These are phyloP conservation scores for Rutilus rutilus DNA, from an alignment of 2,113 vertebrate species.

Conservation along the genomic window DNA sequence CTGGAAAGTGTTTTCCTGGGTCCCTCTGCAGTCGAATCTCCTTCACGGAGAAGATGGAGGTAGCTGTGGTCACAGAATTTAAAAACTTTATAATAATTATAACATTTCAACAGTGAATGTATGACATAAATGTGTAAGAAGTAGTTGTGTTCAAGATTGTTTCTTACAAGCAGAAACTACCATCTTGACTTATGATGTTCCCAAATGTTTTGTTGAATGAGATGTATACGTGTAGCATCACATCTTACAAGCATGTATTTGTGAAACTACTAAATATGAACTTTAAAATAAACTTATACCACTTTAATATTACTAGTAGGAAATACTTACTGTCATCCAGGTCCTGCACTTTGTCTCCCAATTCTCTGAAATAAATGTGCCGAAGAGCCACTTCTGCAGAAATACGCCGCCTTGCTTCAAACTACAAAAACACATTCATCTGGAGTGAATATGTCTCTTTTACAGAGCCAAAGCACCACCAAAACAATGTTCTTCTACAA, in stretches of 20 bases:
- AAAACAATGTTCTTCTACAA: too few relatives aligned
- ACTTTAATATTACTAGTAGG: not conserved
- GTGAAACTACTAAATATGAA: too few relatives aligned
- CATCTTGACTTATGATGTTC: too few relatives aligned
- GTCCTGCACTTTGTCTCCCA: conserved; percentile 76
- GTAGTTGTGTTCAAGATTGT: not conserved
- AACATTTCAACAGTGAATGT: not conserved
- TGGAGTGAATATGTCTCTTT: too few relatives aligned
- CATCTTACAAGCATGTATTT: not conserved
- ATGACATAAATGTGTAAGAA: not conserved
- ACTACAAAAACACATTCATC: conserved; percentile 61
- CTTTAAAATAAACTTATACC: not conserved
- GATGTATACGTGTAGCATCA: not conserved
- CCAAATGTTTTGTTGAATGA: too few relatives aligned
- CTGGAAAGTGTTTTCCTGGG: conserved; percentile 78
- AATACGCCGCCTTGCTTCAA: conserved; percentile 77
- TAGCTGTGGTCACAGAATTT: conserved; percentile 62
- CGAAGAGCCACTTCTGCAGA: conserved; percentile 76
- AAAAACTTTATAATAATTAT: not conserved
- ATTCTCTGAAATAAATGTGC: conserved; percentile 75
- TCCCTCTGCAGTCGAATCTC: conserved; percentile 80
- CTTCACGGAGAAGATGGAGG: conserved; percentile 81
- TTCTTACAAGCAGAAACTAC: too few relatives aligned
- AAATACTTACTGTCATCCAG: conserved; percentile 77
- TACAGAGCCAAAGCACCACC: too few relatives aligned